Base-by-base conservation (phyloP, 2,113 vertebrate species). In the Nothocercus nigrocapillus region DNA sequence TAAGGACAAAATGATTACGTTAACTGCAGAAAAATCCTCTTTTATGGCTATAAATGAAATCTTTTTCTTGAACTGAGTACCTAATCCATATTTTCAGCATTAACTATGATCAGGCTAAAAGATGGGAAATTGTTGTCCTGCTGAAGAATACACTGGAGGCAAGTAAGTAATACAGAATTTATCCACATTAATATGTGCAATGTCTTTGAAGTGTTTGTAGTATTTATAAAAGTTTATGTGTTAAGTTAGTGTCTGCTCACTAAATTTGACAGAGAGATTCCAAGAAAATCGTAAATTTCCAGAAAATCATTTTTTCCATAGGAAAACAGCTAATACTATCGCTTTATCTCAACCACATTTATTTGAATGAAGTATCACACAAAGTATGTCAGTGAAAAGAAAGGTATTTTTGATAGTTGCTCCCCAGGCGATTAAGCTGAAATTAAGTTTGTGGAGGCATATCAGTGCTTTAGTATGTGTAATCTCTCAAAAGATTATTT, bases 141-240 rank as follows among this genome's bases (percentile, higher is more conserved):
- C 70, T 89, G 74, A 76, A 92, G 74, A 74, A 85, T 85, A 45
- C 45, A 24, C 8, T 5, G 40, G 40, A 68, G 54, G 27, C 79
- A 53, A 82, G 66, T 19, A 75, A 73, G 66, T 79, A 70, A 34
- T 45, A 44, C 9, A 53, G 54, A 80, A 68, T 66, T 51, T 89
- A 86, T 69, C 62, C 70, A 9, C 20, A 89, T 76, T 67, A 64
- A 13, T 90, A 90, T 93, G 87, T 89, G 78, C 84, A 40, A 17
- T 82, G 58, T 68, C 66, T 95, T 95, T 92, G 81, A 81, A 91
- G 47, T 77, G 42, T 40, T 94, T 77, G 80, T 92, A 87, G 64
- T 73, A 64, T 84, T 81, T 96, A 56, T 72, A 49, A 49, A 84
- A 94, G 22, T 95, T 91, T 88, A 2, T 83, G 47, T 81, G 24